Conservation (phyloP, 1,140 invertebrate species). For the Hestina assimilis region DNA sequence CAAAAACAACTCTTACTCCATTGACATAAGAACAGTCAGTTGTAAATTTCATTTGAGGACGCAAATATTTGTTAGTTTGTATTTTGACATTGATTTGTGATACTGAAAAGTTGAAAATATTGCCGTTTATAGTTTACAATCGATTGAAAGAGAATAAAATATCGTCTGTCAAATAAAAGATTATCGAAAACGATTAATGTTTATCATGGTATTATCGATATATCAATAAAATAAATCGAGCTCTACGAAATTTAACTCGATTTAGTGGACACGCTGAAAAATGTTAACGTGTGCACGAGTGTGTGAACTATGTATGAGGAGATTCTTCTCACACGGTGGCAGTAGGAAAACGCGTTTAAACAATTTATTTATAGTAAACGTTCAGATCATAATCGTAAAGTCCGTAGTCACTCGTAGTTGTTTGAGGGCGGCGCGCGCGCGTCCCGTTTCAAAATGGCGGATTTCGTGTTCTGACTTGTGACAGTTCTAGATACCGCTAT, state of each 20-base stretch:
- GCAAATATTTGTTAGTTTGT: conserved; percentile 2
- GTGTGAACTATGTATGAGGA: not conserved
- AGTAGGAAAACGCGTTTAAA: conserved; percentile 16
- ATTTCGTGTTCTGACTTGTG: conserved; percentile 30
- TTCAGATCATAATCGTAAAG: conserved; percentile 14
- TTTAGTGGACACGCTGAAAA: not conserved
- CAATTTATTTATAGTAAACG: conserved; percentile 38
- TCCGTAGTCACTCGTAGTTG: conserved; percentile 21
- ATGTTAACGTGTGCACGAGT: not conserved
- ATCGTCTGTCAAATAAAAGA: not conserved
- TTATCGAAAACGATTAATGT: not conserved
- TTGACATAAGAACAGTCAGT: not conserved
- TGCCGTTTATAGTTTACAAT: not conserved
- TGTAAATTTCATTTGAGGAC: not conserved
- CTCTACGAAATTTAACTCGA: not conserved
- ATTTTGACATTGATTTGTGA: conserved; percentile 1
- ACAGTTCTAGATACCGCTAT: conserved; percentile 3
- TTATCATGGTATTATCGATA: not conserved
- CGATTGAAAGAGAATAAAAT: not conserved
- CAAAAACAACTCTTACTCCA: not conserved
- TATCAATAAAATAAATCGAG: not conserved
- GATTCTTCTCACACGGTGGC: conserved; percentile 1
- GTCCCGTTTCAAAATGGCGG: conserved; percentile 16
- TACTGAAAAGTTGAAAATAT: not conserved
- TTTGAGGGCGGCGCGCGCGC: conserved; percentile 35